Conservation (phyloP, 2,113 vertebrate species). For the Delphinapterus leucas region DNA sequence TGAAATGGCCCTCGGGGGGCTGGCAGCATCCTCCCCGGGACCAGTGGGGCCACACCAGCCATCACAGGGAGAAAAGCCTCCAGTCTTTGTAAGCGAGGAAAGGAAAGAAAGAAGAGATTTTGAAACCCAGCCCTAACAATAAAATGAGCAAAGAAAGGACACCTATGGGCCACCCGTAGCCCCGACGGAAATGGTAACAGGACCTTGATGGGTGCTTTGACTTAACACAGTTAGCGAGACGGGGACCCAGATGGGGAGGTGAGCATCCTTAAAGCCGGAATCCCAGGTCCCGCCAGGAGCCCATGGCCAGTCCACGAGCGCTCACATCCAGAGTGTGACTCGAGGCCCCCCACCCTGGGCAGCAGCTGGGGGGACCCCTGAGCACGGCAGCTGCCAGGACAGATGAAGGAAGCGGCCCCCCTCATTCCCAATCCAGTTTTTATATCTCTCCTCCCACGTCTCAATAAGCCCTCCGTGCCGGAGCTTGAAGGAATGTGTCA, state of each 20-base stretch:
- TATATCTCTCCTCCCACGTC: fast-evolving
- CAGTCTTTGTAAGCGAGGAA: not conserved
- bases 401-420: not conserved
- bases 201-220: not conserved
- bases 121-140: not conserved
- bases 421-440: not conserved
- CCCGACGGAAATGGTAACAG: fast-evolving
- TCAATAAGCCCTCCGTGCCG: fast-evolving
- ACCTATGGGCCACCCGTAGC: fast-evolving
- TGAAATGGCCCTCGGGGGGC: fast-evolving
- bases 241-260: not conserved
- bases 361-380: not conserved
- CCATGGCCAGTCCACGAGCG: not conserved
- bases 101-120: not conserved
- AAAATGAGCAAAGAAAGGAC: not conserved
- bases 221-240: not conserved
- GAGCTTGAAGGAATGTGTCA: fast-evolving
- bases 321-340: not conserved
- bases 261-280: not conserved
- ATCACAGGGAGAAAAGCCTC: not conserved
- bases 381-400: fast-evolving
- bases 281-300: fast-evolving
- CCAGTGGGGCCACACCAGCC: not conserved
- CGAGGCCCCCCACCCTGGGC: not conserved
- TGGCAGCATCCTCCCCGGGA: not conserved